phyloP scores from a whole-genome alignment of 2,888 invertebrate genomes.

The Mythimna pallens region DNA sequence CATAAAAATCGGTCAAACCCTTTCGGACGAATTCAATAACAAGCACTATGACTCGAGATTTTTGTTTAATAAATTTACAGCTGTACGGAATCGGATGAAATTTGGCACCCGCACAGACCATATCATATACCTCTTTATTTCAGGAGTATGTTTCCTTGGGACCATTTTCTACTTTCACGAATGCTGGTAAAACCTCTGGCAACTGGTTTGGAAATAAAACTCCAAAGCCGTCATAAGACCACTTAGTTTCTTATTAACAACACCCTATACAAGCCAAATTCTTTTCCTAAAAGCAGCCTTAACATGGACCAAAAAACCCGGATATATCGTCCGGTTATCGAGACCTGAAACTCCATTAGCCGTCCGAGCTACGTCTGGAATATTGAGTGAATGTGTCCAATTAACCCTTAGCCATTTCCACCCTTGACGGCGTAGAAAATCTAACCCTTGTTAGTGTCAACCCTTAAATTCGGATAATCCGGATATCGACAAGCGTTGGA shows the following conservation, averaged over 20 bases:
- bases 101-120: no score
- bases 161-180: no score
- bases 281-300: slow-evolving; percentile 19
- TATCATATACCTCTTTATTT: no score
- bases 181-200: no score
- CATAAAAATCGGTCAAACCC: no score
- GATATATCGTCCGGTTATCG: slow-evolving; percentile 56
- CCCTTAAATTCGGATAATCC: slow-evolving; percentile 82
- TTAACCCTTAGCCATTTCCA: slow-evolving; percentile 64
- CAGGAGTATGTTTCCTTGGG: no score
- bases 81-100: no score
- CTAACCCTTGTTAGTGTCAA: slow-evolving; percentile 87
- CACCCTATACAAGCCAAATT: not conserved
- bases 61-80: no score
- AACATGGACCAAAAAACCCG: slow-evolving; percentile 51
- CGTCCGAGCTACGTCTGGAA: slow-evolving; percentile 63
- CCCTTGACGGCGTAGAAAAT: slow-evolving; percentile 75
- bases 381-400: slow-evolving; percentile 72
- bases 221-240: not conserved
- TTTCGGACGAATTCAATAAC: no score
- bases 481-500: slow-evolving; percentile 80
- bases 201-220: not conserved
- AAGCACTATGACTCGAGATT: no score
- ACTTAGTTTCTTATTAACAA: slow-evolving; percentile 14
- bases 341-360: slow-evolving; percentile 62